phyloP scores from a whole-genome alignment of 64 coral and sea anemone genomes.

The Anthopleura sola region DNA sequence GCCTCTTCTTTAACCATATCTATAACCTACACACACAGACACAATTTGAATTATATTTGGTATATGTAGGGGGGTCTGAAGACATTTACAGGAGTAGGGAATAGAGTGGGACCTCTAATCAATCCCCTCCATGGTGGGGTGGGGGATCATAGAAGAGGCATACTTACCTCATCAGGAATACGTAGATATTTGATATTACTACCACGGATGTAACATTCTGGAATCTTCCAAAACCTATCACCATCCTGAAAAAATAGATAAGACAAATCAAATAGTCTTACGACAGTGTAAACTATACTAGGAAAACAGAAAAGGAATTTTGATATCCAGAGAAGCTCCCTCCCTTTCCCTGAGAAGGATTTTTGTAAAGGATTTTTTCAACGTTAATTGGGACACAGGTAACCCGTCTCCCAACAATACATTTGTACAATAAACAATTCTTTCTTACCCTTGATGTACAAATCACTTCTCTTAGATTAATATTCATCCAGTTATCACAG shows the following conservation, averaged over 20 bases:
- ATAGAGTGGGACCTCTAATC: neutral
- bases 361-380: too few species aligned
- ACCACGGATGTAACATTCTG: constrained; percentile 96
- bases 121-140: neutral
- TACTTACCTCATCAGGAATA: constrained; percentile 96
- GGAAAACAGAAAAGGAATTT: too few species aligned
- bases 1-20: constrained; percentile 69
- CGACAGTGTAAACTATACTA: too few species aligned
- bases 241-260: constrained; percentile 62
- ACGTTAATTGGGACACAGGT: too few species aligned
- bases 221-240: constrained; percentile 97
- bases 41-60: neutral
- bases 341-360: too few species aligned
- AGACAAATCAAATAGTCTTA: neutral
- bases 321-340: too few species aligned
- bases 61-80: too few species aligned
- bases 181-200: constrained; percentile 99
- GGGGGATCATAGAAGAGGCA: neutral
- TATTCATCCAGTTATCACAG: constrained; percentile 99
- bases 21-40: constrained; percentile 23
- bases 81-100: too few species aligned
- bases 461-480: constrained; percentile 97
- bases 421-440: neutral
- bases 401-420: neutral
- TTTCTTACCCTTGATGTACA: constrained; percentile 92